Percentiles rank a stretch among this genome's conserved stretches.
phyloP scores from a whole-genome alignment of 2,888 invertebrate species.

The Sclerodermus sp. region DNA sequence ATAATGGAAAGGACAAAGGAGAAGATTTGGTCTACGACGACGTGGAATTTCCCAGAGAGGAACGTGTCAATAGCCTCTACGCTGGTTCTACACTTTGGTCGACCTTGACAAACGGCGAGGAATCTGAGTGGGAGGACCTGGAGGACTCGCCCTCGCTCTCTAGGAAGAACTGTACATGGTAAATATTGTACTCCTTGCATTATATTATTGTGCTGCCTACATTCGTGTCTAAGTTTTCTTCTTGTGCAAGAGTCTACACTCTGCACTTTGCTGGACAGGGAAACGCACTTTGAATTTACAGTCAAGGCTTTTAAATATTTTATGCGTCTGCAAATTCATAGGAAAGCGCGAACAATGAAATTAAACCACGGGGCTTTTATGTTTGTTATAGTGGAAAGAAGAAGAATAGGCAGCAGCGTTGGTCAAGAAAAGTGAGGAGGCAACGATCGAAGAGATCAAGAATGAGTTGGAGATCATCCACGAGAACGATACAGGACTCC shows the following conservation, averaged over 20 bases:
- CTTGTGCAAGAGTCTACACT: too few species aligned
- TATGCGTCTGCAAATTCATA: too few species aligned
- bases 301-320: too few species aligned
- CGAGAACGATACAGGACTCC: conserved; percentile 4
- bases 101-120: conserved; percentile 34
- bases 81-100: conserved; percentile 37
- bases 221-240: too few species aligned
- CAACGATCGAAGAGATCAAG: conserved; percentile 66
- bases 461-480: conserved; percentile 34
- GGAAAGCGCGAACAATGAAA: too few species aligned
- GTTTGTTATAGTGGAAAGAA: conserved; percentile 1
- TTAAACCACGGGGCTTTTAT: too few species aligned
- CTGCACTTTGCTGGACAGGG: too few species aligned
- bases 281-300: too few species aligned
- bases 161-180: conserved; percentile 20
- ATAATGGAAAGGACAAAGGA: conserved; percentile 19
- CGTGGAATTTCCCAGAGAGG: conserved; percentile 40
- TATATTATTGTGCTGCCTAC: too few species aligned
- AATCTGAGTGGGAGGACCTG: conserved; percentile 52
- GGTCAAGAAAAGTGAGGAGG: conserved; percentile 68
- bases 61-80: conserved; percentile 52
- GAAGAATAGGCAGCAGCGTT: conserved; percentile 45
- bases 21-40: conserved; percentile 43
- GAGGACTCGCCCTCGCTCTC: conserved; percentile 31
- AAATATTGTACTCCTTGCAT: conserved; percentile 1